These are phyloP conservation scores for Brachionus sp. DNA, from an alignment of 1,140 invertebrate genomes.

Conservation along the genomic window DNA sequence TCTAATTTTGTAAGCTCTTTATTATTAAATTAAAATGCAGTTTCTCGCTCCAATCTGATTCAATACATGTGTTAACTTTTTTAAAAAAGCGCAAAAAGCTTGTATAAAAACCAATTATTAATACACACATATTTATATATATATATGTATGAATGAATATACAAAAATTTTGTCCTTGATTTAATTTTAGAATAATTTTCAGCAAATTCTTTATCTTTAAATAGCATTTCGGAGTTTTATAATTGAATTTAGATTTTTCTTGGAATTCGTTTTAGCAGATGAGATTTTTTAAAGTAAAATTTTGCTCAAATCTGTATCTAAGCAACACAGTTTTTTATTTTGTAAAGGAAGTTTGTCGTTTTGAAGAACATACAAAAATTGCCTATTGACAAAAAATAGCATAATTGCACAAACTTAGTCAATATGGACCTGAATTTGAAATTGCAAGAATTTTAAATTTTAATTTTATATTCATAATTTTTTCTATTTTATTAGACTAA, in stretches of 20 bases:
- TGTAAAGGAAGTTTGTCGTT: not conserved
- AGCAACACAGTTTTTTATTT: no score
- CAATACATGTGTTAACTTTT: not conserved
- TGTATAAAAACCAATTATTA: no score
- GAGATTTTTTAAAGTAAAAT: no score
- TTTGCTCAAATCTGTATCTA: no score
- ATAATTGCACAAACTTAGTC: not conserved
- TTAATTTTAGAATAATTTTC: not conserved
- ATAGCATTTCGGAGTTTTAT: no score
- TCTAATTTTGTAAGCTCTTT: not conserved
- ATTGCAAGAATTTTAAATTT: not conserved
- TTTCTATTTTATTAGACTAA: not conserved
- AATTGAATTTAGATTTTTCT: no score
- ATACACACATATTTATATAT: not conserved
- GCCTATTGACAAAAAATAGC: not conserved
- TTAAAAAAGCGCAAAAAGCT: not conserved
- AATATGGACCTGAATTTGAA: not conserved
- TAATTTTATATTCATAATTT: slow-evolving; percentile 5
- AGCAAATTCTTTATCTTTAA: not conserved
- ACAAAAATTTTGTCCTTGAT: not conserved
- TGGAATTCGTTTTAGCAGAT: no score
- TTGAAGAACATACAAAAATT: not conserved
- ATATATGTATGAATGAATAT: not conserved
- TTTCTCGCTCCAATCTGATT: not conserved
- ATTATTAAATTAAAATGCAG: not conserved